phyloP scores from a whole-genome alignment of 2,888 invertebrate species.

The Hyalella azteca region DNA sequence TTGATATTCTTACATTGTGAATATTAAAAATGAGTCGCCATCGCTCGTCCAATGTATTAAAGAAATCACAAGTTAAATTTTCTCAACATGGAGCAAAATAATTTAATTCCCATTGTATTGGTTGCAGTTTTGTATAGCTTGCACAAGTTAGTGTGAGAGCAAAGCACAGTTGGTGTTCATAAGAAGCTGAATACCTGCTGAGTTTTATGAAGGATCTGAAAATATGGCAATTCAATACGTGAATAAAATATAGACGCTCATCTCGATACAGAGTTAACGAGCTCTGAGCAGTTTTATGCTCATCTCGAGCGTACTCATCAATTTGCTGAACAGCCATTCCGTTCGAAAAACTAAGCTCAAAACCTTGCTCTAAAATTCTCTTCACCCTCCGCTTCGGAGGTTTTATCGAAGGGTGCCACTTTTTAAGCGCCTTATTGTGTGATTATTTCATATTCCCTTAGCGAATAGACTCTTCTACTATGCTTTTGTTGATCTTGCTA shows the following conservation, averaged over 20 bases:
- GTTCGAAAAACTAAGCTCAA: not conserved
- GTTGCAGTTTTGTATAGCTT: too few species aligned
- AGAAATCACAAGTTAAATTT: too few species aligned
- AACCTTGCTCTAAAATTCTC: constrained; percentile 4
- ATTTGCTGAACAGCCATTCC: not conserved
- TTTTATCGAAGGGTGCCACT: not conserved
- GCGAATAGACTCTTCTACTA: not conserved
- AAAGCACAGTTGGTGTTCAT: too few species aligned
- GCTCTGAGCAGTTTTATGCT: not conserved
- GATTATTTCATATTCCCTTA: constrained; percentile 22
- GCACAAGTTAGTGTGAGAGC: too few species aligned
- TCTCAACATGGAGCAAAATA: too few species aligned
- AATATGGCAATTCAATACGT: too few species aligned
- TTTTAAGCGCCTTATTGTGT: constrained; percentile 15
- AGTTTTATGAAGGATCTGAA: too few species aligned
- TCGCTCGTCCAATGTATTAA: too few species aligned
- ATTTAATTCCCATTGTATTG: too few species aligned
- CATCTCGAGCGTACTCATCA: not conserved
- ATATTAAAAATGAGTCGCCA: too few species aligned
- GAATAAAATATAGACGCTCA: not conserved
- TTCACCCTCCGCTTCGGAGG: not conserved
- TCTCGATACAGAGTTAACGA: not conserved
- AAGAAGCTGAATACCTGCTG: too few species aligned
- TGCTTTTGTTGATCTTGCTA: constrained; percentile 16
- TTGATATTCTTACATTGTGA: too few species aligned